Conservation (phyloP, 1,140 invertebrate genomes). For the Teleogryllus occipitalis region DNA sequence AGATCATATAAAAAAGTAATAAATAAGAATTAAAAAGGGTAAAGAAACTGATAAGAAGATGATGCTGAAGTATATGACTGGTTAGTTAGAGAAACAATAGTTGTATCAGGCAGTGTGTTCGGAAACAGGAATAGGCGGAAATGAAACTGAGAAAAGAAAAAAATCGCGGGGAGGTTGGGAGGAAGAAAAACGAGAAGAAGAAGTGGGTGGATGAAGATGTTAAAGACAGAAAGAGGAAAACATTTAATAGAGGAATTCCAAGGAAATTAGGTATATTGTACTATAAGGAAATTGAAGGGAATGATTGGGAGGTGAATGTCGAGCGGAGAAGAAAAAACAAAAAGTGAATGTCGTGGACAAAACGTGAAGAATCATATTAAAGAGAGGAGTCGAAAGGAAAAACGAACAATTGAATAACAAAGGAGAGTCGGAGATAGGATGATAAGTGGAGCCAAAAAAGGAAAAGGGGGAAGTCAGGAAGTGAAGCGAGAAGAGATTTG, state of each 20-base stretch:
- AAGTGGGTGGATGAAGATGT: background rate
- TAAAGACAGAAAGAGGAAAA: background rate
- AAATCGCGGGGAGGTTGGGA: background rate
- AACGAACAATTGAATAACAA: background rate
- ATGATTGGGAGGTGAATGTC: background rate
- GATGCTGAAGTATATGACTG: no score
- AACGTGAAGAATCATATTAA: background rate
- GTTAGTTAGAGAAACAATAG: no score
- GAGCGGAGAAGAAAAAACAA: background rate
- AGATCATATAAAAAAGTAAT: no score
- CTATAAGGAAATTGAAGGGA: background rate
- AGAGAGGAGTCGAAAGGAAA: background rate
- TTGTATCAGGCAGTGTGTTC: no score
- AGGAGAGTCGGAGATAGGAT: background rate
- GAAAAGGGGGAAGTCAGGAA: background rate
- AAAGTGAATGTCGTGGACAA: background rate
- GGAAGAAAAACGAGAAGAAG: background rate
- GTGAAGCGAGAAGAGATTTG: background rate
- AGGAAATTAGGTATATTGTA: background rate
- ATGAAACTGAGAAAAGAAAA: background rate
- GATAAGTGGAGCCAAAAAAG: background rate
- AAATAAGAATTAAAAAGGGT: no score
- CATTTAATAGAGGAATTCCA: background rate
- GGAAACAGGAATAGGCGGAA: background rate
- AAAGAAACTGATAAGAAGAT: no score